Evolutionary conservation across 2,113 vertebrate species (phyloP).

Genomic region (Speoplatyrhinus poulsoni): DNA sequence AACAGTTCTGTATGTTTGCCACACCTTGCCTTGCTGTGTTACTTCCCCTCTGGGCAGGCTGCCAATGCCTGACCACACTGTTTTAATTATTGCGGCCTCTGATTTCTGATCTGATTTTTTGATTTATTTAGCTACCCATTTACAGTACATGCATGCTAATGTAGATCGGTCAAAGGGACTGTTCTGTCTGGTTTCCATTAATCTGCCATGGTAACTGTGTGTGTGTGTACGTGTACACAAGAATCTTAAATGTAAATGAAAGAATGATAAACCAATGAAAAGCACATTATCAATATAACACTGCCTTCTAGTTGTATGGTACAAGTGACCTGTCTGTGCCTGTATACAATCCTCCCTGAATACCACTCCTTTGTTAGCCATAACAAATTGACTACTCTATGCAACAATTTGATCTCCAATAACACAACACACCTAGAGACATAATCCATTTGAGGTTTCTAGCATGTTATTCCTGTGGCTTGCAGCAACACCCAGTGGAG

Average conservation of each 20-base stretch:
- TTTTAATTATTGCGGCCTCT: too few species aligned
- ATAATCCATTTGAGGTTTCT: background rate
- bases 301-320: background rate
- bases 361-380: background rate
- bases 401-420: background rate
- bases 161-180: background rate
- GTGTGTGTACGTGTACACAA: too few species aligned
- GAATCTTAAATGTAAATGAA: too few species aligned
- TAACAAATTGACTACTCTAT: background rate
- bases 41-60: too few species aligned
- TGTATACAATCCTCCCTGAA: background rate
- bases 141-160: slow-evolving; percentile 4
- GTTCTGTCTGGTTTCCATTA: too few species aligned
- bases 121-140: slow-evolving; percentile 11
- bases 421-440: background rate
- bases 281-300: background rate
- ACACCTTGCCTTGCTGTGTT: too few species aligned
- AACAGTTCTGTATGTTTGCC: too few species aligned
- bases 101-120: too few species aligned
- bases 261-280: background rate
- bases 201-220: too few species aligned
- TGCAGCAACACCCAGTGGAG: background rate
- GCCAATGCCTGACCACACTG: background rate
- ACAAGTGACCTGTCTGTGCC: background rate
- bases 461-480: background rate